Base-by-base conservation (phyloP, 1,140 invertebrate genomes). In the Bombus consobrinus region DNA sequence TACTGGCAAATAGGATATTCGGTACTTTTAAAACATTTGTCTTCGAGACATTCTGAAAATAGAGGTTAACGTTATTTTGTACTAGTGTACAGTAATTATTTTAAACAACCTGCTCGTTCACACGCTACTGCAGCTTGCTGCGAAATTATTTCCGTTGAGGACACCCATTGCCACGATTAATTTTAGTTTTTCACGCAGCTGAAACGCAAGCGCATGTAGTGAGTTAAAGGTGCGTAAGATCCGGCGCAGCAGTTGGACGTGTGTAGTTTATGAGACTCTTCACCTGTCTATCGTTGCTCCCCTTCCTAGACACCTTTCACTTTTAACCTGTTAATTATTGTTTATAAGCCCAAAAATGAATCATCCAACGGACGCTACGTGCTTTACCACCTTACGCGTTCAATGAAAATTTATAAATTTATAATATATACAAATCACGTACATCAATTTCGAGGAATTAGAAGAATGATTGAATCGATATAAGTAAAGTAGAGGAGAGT, bases 141-240 rank as follows among this genome's bases (percentile, higher is more conserved):
- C 71, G 9, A 25, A 75, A 75, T 79, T 80, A 83, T 85, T 85
- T 90, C 88, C 88, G 88, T 88, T 88, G 76, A 89, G 64, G 84
- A 57, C 62, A 62, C 71, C 73, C 77, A 83, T 79, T 82, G 62
- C 43, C 71, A 72, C 57, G 82, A 88, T 87, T 90, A 87, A 90
- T 90, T 86, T 83, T 59, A 68, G 64, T 87, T 88, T 78, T 86
- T 59, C 81, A 87, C 3, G 78, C 78, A 85, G 78, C 84, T 81
- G 84, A 81, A 85, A 25, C 34, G 57, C 39, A 32, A n/a, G 39
- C 18, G 25, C n/a, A 75, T 32, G 41, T 32, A 71, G 39, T 9
- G 28, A 77, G 57, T 68, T 66, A 86, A 84, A 86, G 43, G 83
- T 81, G 83, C 64, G 32, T 69, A 18, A 41, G 83, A 53, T 34